Evolutionary conservation across 2,797 vertebrate species (phyloP), one percentile per base, ranked within the genome.

Genomic region (Muscicapa striata): DNA sequence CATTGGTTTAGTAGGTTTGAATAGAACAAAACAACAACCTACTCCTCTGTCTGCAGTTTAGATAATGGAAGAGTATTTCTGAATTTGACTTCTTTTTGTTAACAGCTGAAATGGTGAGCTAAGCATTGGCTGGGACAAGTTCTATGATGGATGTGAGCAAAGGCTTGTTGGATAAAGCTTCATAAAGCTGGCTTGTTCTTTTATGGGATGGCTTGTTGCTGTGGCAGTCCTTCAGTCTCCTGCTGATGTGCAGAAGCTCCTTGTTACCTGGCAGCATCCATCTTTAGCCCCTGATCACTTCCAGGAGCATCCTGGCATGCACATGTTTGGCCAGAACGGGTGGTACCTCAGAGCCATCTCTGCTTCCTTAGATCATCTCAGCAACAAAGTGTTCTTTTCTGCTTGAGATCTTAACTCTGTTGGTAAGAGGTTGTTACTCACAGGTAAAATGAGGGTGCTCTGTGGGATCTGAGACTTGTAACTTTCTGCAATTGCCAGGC

Each of bases 81-180:
- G 80, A 24, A 51, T 90, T 68, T 4, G 2, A 49, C 41, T 19
- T 23, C 30, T 49, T 57, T 73, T 32, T 84, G 62, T 62, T 43
- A 62, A 21, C 87, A 94, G 90, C 77, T 93, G 94, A 68, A 72
- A 29, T 23, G 45, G 59, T 62, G 86, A 96, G 70, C 81, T 89
- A 62, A 90, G 81, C 52, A n/a, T 58, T 82, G 70, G 74, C 73
- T 43, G 59, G 68, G 49, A 78, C 38, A 40, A 49, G 49, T 34
- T 67, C 18, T 20, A 32, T 10, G 46, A 20, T 20, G 62, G 69
- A 68, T 74, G 27, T 48, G 46, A 83, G 86, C 8, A 52, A 58
- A 58, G 76, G 26, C 51, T 73, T 79, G 63, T 78, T 72, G 38
- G 69, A 16, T 48, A 41, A 74, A 86, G 32, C 7, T 81, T 46